Conservation (phyloP, 2,888 invertebrate genomes). For the Baronia brevicornis region DNA sequence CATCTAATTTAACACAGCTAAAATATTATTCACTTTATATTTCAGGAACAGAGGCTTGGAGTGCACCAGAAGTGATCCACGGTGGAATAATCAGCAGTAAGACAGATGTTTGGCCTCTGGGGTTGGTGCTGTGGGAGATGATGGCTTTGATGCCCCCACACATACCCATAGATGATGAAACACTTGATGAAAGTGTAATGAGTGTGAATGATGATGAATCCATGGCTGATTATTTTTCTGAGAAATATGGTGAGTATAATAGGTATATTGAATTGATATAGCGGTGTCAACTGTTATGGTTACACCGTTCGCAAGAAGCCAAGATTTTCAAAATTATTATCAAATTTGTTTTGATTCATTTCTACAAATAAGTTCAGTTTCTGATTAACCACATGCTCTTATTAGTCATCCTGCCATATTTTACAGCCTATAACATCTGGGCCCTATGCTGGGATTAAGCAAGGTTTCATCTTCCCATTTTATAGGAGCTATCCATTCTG, state of each 20-base stretch:
- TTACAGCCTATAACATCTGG: too few relatives aligned
- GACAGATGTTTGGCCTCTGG: slow-evolving; percentile 88
- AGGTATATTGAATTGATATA: neutral
- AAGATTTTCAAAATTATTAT: too few relatives aligned
- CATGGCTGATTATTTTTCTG: slow-evolving; percentile 37
- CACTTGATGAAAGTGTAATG: slow-evolving; percentile 35
- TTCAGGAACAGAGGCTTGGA: slow-evolving; percentile 85
- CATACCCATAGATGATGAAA: slow-evolving; percentile 36
- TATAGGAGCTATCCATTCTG: too few relatives aligned
- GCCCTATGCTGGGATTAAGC: too few relatives aligned
- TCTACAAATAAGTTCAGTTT: too few relatives aligned
- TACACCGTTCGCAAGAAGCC: too few relatives aligned
- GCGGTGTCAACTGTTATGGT: neutral
- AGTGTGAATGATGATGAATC: slow-evolving; percentile 27
- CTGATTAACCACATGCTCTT: too few relatives aligned
- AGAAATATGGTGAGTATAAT: slow-evolving; percentile 42
- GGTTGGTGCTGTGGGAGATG: slow-evolving; percentile 88
- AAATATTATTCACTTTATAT: neutral
- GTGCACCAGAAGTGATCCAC: slow-evolving; percentile 83
- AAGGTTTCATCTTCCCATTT: too few relatives aligned
- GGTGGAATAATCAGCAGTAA: slow-evolving; percentile 79
- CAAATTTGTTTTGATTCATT: slow-evolving; percentile 7
- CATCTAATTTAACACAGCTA: too few relatives aligned
- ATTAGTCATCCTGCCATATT: too few relatives aligned
- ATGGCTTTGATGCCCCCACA: slow-evolving; percentile 83